Evolutionary conservation across 1,140 invertebrate species (phyloP).

Genomic region (Subanguina moxae): DNA sequence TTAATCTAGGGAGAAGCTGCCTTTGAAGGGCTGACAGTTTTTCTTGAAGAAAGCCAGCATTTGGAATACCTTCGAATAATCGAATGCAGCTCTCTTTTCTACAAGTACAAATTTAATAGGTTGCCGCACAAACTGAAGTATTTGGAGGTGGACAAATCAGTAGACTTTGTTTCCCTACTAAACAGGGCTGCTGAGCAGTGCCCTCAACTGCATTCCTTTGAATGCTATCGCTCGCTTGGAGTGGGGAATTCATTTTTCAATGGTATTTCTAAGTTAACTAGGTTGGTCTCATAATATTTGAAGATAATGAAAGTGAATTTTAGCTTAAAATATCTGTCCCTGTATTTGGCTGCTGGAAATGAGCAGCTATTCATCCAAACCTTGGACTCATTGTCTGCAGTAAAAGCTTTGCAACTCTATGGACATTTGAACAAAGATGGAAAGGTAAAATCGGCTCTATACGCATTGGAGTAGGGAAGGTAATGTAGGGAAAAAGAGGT

Average conservation of each 20-base stretch:
- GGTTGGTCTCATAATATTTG: neutral
- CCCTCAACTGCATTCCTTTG: neutral
- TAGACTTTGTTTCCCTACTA: neutral
- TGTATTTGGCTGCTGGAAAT: neutral
- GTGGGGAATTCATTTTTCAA: neutral
- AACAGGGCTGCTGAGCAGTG: neutral
- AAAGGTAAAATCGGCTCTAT: neutral
- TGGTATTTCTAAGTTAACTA: neutral
- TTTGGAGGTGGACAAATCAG: neutral
- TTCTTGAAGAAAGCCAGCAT: constrained; percentile 1
- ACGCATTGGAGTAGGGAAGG: too few relatives aligned
- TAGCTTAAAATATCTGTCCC: neutral
- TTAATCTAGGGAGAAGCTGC: neutral
- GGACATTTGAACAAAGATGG: neutral
- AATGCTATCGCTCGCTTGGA: neutral
- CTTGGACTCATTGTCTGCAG: neutral
- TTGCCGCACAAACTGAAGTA: neutral
- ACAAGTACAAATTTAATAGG: neutral
- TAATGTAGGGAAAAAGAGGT: too few relatives aligned
- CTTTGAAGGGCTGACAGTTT: neutral
- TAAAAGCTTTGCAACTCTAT: neutral
- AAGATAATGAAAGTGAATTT: neutral
- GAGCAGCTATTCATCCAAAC: neutral
- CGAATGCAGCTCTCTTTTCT: neutral
- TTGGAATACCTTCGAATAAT: neutral